A percentile compares a stretch with the other conserved stretches of the same genome.
Conservation (phyloP, 2,797 vertebrate species). For the Hafferia zeledoni region DNA sequence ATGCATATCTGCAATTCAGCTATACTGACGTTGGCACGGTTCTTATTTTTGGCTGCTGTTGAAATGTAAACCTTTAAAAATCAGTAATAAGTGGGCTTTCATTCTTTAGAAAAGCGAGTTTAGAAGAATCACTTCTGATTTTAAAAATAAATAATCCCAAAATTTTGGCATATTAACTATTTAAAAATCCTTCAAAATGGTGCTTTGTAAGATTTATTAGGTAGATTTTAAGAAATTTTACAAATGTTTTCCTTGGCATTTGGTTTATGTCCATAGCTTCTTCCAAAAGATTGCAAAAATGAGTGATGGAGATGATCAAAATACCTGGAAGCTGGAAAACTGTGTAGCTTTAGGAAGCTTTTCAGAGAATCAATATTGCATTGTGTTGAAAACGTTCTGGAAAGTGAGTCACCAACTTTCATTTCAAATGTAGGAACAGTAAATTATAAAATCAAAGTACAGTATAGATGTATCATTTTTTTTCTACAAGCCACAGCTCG, state of each 20-base stretch:
- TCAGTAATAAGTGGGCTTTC: not conserved
- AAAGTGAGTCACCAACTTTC: constrained; percentile 5
- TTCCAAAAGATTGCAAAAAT: not conserved
- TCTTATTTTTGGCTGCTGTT: not conserved
- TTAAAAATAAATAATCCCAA: not conserved
- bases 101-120: not conserved
- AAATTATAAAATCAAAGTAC: not conserved
- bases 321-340: not conserved
- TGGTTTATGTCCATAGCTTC: not conserved
- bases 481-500: not conserved
- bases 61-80: not conserved
- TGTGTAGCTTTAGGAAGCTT: not conserved
- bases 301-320: not conserved
- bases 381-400: not conserved
- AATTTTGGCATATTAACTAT: not conserved
- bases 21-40: not conserved
- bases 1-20: not conserved
- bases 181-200: not conserved
- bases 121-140: not conserved
- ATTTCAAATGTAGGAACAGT: not conserved
- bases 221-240: not conserved
- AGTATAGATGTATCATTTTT: not conserved
- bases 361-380: not conserved
- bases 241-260: not conserved
- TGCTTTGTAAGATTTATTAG: not conserved